Evolutionary conservation across 2,888 invertebrate species (phyloP), one percentile per base, ranked within the genome.

Genomic region (Lithodes maja): DNA sequence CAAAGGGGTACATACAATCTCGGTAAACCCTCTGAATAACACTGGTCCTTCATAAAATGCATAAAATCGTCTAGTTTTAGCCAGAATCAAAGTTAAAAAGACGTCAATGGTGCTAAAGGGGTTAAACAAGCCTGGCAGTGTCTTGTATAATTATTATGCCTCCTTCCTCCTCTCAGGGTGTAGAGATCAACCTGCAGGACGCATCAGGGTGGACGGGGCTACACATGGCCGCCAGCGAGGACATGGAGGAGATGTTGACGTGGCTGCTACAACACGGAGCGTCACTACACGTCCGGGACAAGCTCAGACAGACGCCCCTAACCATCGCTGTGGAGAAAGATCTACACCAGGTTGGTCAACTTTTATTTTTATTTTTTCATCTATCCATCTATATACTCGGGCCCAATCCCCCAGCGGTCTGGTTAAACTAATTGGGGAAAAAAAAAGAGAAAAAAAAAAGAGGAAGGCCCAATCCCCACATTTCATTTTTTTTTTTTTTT

Each of bases 231-330:
- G 96, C 96, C 68, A 94, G 95, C 82, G 95, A 96, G 92, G 97
- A 97, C 0, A 95, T 96, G 89, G 92, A 95, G 0, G 93, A 95
- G 0, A 95, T 97, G 0, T 96, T 97, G 0, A 95, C 96, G 92
- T 96, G 95, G 93, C 94, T 98, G 55, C 94, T 98, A 53, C 95
- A 95, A 85, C 95, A 96, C 92, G 98, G 98, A 0, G 97, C 97
- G 0, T 97, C 96, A 83, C 97, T 98, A 2, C 98, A 98, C 93
- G 94, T 95, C 71, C 96, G 93, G 84, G 94, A 94, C 91, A 94
- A 95, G 92, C 95, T 94, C 92, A 97, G 95, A 91, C 96, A 95
- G 92, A 96, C 96, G 49, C 97, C 96, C 0, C 95, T 97, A 0
- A 94, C 96, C 86, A 96, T 96, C 90, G 97, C 97, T 0, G 95